Percentiles rank a stretch among this genome's conserved stretches.
Evolutionary conservation across 2,888 invertebrate species (phyloP).

Genomic region (Netelia virgata): DNA sequence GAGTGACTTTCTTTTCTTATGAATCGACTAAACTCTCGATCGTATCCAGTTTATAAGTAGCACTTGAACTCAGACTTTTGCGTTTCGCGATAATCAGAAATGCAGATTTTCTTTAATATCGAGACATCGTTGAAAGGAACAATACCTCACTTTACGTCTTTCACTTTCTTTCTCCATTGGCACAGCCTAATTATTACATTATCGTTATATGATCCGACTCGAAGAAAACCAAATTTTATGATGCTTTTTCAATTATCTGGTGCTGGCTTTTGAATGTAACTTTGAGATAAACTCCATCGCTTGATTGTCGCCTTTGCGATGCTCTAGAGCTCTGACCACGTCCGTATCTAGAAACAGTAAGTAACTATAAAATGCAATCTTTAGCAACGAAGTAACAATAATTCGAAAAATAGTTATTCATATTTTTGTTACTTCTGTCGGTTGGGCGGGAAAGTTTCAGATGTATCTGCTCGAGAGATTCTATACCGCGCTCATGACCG

Average conservation of each 20-base stretch:
- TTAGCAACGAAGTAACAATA: constrained; percentile 17
- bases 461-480: constrained; percentile 90
- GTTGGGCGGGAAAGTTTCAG: constrained; percentile 90
- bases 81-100: constrained; percentile 58
- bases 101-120: constrained; percentile 33
- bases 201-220: constrained; percentile 8
- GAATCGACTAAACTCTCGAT: constrained; percentile 28
- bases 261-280: constrained; percentile 87
- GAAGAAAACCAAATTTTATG: not conserved
- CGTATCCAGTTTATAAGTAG: constrained; percentile 47
- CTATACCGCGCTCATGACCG: constrained; percentile 86
- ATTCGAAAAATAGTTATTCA: constrained; percentile 45
- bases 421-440: constrained; percentile 86
- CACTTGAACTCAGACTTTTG: constrained; percentile 61
- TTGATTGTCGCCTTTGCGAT: constrained; percentile 94
- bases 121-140: constrained; percentile 25
- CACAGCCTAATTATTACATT: constrained; percentile 60
- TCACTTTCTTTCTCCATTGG: constrained; percentile 19
- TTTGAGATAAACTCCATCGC: constrained; percentile 96
- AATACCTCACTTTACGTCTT: constrained; percentile 44
- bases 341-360: constrained; percentile 87
- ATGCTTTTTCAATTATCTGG: constrained; percentile 57
- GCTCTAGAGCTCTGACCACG: constrained; percentile 91
- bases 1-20: constrained; percentile 20
- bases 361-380: constrained; percentile 49